Conservation (phyloP, 2,113 vertebrate genomes). For the Thalassoma bifasciatum region DNA sequence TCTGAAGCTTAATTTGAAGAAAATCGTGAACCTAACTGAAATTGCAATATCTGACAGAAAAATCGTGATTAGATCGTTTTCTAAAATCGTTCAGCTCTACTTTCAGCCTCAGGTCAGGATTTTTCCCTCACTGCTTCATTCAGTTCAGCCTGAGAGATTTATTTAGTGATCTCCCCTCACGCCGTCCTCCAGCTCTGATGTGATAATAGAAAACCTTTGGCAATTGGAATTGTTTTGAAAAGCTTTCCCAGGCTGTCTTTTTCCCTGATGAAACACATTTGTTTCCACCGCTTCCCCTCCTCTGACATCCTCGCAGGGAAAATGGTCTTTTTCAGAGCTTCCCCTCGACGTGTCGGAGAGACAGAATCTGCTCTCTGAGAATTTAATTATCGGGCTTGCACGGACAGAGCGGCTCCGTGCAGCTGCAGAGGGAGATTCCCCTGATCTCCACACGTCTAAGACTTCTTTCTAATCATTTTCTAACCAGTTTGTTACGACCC, state of each 20-base stretch:
- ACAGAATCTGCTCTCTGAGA: slow-evolving; percentile 51
- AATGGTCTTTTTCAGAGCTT: slow-evolving; percentile 57
- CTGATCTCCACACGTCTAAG: neutral
- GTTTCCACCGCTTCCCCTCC: slow-evolving; percentile 42
- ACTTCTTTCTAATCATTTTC: too few species aligned
- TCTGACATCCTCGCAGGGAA: slow-evolving; percentile 32
- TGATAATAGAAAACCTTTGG: slow-evolving; percentile 59
- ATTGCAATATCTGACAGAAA: too few species aligned
- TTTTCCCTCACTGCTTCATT: neutral
- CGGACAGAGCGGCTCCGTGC: slow-evolving; percentile 16
- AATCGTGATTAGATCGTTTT: too few species aligned
- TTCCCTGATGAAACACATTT: slow-evolving; percentile 68
- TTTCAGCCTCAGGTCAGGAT: neutral
- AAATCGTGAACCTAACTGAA: too few species aligned
- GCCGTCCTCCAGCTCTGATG: slow-evolving; percentile 38
- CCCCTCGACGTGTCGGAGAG: slow-evolving; percentile 47
- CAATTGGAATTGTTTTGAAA: slow-evolving; percentile 62
- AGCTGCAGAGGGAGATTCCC: slow-evolving; percentile 20
- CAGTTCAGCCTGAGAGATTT: slow-evolving; percentile 14
- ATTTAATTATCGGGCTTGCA: slow-evolving; percentile 69
- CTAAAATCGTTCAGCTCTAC: too few species aligned
- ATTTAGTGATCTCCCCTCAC: slow-evolving; percentile 12
- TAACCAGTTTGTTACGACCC: too few species aligned
- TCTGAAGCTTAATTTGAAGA: too few species aligned
- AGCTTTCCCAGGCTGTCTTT: slow-evolving; percentile 30